Base-by-base conservation (phyloP, 2,113 vertebrate species). In the Trinectes maculatus region DNA sequence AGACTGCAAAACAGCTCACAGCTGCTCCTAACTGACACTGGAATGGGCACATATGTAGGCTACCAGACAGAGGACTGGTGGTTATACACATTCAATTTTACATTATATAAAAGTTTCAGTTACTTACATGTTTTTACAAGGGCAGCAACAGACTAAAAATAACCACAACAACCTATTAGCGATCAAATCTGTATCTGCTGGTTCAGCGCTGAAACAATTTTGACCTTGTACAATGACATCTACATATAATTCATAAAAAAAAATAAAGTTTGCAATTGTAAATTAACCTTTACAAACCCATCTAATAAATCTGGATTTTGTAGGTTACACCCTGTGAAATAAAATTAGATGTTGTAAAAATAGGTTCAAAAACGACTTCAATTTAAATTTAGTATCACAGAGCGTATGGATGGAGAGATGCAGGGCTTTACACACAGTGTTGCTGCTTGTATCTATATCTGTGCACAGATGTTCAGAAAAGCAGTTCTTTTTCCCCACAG, bases 1-100 rank as follows among this genome's bases (percentile, higher is more conserved):
- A 60, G 66, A 78, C 18, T 74, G 62, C 70, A 33, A 74, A 85
- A 80, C 56, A 61, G 60, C 37, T 74, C 51, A 34, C 49, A 51
- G 69, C 68, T 71, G 31, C 22, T 82, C 24, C 28, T 62, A 5
- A 52, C 61, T 49, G 59, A 64, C 52, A 69, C 13, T 31, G 29
- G 75, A 82, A 26, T 42, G 48, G 44, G 59, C 52, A 57, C n/a
- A 66, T 26, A 42, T 28, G n/a, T n/a, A n/a, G n/a, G n/a, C n/a
- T n/a, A 56, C 39, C 15, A 10, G 0, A 51, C 19, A 18, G 53
- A 55, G 43, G 16, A 61, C 29, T 68, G 57, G 37, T 25, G 19
- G 61, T 16, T 16, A 25, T 24, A 8, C 19, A 39, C 15, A 66
- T 51, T 33, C 4, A 26, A 54, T 8, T 34, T 25, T 29, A 15